phyloP scores from a whole-genome alignment of 2,888 invertebrate genomes.

The Scelioninae gen. 2 region DNA sequence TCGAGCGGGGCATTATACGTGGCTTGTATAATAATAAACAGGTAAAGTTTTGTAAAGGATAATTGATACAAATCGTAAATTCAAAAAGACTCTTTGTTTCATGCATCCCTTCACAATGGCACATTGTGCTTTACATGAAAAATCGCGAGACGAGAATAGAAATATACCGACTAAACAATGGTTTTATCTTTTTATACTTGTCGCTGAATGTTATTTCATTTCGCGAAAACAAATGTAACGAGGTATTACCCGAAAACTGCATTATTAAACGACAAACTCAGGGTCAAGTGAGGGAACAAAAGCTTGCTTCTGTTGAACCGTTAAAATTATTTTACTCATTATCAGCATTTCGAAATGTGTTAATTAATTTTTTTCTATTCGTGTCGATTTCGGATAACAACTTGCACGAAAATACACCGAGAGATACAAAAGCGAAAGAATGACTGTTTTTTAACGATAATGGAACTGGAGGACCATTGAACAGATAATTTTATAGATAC shows the following conservation, averaged over 20 bases:
- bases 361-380: too few species aligned
- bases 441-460: too few species aligned
- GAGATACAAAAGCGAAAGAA: too few species aligned
- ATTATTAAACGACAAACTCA: slow-evolving; percentile 4
- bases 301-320: too few species aligned
- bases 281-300: slow-evolving; percentile 11
- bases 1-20: neutral
- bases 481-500: too few species aligned
- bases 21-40: slow-evolving; percentile 12
- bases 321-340: too few species aligned
- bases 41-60: slow-evolving; percentile 19
- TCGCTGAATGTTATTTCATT: slow-evolving; percentile 6
- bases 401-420: too few species aligned
- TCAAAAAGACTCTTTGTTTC: slow-evolving; percentile 29
- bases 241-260: slow-evolving; percentile 12
- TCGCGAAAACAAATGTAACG: slow-evolving; percentile 18
- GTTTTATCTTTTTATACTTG: slow-evolving; percentile 10
- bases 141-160: slow-evolving; percentile 27
- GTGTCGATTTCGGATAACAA: too few species aligned
- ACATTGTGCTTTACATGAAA: slow-evolving; percentile 35
- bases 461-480: too few species aligned
- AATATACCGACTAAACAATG: slow-evolving; percentile 25
- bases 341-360: too few species aligned
- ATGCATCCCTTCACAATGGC: slow-evolving; percentile 20
- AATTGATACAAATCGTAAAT: slow-evolving; percentile 42